Evolutionary conservation across 2,113 vertebrate species (phyloP).

Genomic region (Danio rerio): DNA sequence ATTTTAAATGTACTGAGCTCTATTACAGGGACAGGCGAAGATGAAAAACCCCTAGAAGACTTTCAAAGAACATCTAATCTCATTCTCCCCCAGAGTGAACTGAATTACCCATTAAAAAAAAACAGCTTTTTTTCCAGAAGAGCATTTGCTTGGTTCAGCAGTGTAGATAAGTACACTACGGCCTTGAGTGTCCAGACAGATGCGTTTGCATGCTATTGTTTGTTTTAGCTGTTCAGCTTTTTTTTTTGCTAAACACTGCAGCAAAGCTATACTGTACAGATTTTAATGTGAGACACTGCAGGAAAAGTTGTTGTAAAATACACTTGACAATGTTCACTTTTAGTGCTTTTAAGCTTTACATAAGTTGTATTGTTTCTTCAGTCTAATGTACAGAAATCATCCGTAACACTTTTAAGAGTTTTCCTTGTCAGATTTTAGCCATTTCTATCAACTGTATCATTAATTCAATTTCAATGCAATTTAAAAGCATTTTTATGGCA

Average conservation of each 20-base stretch:
- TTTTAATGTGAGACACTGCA: neutral
- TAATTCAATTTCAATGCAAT: too few relatives aligned
- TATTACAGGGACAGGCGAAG: neutral
- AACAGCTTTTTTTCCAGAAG: neutral
- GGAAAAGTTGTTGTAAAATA: too few relatives aligned
- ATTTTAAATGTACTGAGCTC: neutral
- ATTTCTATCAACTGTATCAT: too few relatives aligned
- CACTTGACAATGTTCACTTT: too few relatives aligned
- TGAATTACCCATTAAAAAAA: conserved; percentile 16
- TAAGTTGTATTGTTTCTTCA: too few relatives aligned
- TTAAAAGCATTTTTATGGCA: too few relatives aligned
- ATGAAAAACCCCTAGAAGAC: neutral
- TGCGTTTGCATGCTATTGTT: neutral
- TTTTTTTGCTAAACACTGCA: neutral
- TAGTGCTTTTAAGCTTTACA: too few relatives aligned
- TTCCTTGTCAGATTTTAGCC: too few relatives aligned
- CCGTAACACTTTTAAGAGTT: too few relatives aligned
- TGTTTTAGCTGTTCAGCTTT: neutral
- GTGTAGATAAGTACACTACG: neutral
- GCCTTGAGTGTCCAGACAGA: conserved; percentile 8
- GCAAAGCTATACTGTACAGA: neutral
- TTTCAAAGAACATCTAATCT: conserved; percentile 20
- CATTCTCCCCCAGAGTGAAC: conserved; percentile 5
- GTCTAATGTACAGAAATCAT: too few relatives aligned
- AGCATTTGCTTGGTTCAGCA: neutral